These are phyloP conservation scores for Shinisaurus crocodilurus DNA, from an alignment of 2,113 vertebrate species.

Conservation along the genomic window DNA sequence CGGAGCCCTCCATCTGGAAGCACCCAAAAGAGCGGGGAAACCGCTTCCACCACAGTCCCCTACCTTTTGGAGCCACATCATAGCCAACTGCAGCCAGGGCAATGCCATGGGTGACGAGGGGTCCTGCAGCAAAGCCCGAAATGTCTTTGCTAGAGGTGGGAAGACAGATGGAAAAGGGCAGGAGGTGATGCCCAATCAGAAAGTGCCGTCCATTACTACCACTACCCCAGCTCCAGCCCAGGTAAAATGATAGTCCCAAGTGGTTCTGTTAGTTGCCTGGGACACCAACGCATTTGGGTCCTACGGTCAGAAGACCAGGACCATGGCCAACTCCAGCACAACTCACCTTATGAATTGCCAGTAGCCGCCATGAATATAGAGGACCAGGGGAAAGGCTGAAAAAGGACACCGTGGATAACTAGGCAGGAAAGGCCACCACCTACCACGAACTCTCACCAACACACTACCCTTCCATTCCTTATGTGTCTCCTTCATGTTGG, in stretches of 20 bases:
- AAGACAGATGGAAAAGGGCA: not conserved
- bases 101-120: constrained; percentile 80
- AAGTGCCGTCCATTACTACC: not conserved
- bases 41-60: accelerated
- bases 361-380: constrained; percentile 94
- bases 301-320: not conserved
- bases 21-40: accelerated
- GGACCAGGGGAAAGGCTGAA: constrained; percentile 82
- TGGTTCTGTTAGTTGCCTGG: not conserved
- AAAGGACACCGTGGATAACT: constrained; percentile 9
- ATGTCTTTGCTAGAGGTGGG: constrained; percentile 84
- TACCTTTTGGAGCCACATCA: constrained; percentile 89
- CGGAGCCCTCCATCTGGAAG: too few relatives aligned
- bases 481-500: not conserved
- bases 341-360: constrained; percentile 93
- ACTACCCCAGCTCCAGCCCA: not conserved
- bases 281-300: not conserved
- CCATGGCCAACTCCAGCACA: not conserved
- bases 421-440: accelerated
- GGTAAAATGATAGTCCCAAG: not conserved
- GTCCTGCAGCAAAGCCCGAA: constrained; percentile 87
- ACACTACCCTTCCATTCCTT: not conserved
- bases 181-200: accelerated
- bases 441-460: too few relatives aligned
- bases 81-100: constrained; percentile 86